Evolutionary conservation across 2,888 invertebrate species (phyloP).

Genomic region (Chymomyza caudatula): DNA sequence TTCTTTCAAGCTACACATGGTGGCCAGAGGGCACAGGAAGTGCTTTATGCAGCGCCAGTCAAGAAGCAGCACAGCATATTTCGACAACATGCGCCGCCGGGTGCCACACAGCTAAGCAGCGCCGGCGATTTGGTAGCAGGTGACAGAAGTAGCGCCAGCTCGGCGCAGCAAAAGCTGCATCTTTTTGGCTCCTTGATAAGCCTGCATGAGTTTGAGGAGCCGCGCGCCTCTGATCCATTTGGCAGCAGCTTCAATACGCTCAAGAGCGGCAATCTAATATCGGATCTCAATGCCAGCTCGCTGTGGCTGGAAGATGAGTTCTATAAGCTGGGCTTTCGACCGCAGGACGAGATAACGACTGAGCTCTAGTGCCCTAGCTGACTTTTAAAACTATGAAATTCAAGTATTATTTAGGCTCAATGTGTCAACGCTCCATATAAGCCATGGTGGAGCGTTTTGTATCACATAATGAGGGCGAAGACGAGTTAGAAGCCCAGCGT

Average conservation of each 20-base stretch:
- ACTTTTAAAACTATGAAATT: background rate
- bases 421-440: constrained; percentile 49
- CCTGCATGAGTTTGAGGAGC: constrained; percentile 78
- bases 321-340: constrained; percentile 89
- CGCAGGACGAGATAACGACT: constrained; percentile 93
- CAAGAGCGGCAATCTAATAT: constrained; percentile 79
- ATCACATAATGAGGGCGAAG: background rate
- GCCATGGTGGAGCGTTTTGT: constrained; percentile 33
- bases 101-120: constrained; percentile 43
- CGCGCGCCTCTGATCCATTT: constrained; percentile 79
- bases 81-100: constrained; percentile 46
- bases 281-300: constrained; percentile 80
- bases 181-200: constrained; percentile 78
- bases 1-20: constrained; percentile 81
- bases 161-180: constrained; percentile 75
- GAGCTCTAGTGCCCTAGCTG: constrained; percentile 81
- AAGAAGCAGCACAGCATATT: constrained; percentile 59
- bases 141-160: constrained; percentile 53
- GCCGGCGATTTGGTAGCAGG: constrained; percentile 49
- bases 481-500: background rate
- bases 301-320: constrained; percentile 89
- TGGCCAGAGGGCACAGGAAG: constrained; percentile 6
- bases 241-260: constrained; percentile 80
- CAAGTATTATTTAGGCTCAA: constrained; percentile 45
- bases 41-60: constrained; percentile 31